Evolutionary conservation across 1,140 invertebrate genomes (phyloP).

Genomic region (Cryptotermes secundus): DNA sequence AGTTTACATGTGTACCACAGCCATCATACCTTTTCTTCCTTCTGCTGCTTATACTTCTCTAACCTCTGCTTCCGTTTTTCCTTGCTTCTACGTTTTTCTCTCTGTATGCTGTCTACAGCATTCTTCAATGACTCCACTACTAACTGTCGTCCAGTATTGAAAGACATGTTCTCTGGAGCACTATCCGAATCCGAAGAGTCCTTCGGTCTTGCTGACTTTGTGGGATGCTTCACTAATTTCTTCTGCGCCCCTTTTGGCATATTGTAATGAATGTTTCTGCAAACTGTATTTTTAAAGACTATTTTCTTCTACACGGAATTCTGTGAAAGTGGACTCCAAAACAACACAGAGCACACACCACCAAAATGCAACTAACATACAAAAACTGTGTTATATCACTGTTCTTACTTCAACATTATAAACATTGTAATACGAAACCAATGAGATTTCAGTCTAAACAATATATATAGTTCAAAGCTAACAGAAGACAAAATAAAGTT

Average conservation of each 20-base stretch:
- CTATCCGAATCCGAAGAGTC: constrained; percentile 19
- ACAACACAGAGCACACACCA: no score
- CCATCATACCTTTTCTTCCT: constrained; percentile 32
- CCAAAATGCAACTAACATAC: no score
- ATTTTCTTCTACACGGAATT: constrained; percentile 30
- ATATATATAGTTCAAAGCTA: no score
- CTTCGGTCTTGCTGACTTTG: not conserved
- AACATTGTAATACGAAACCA: not conserved
- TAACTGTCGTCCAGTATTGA: not conserved
- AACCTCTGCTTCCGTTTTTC: constrained; percentile 22
- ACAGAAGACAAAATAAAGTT: no score
- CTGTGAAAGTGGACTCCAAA: not conserved
- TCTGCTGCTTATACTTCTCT: constrained; percentile 30
- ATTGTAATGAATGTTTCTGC: constrained; percentile 23
- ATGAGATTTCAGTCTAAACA: no score
- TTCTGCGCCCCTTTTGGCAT: constrained; percentile 17
- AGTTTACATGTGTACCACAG: not conserved
- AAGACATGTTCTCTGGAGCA: constrained; percentile 24
- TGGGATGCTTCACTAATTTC: not conserved
- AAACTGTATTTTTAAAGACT: constrained; percentile 13
- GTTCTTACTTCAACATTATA: not conserved
- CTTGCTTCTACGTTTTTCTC: constrained; percentile 14
- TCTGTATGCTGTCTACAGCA: not conserved
- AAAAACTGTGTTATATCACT: not conserved
- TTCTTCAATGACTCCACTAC: constrained; percentile 11